Evolutionary conservation across 2,113 vertebrate species (phyloP).

Genomic region (Variabilichromis moorii): DNA sequence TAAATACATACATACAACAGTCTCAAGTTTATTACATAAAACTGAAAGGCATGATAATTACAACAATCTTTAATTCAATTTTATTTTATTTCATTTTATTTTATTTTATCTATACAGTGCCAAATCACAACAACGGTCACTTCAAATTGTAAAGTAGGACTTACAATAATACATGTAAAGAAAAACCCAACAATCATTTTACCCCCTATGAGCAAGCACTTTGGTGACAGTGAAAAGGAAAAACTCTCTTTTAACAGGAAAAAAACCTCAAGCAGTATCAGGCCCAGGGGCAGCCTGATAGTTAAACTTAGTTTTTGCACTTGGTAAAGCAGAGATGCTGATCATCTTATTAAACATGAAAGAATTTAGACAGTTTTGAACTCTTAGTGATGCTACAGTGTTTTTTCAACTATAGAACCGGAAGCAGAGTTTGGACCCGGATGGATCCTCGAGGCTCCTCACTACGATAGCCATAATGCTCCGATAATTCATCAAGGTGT

Average conservation of each 20-base stretch:
- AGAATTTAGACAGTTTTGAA: neutral
- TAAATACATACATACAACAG: neutral
- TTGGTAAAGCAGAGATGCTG: neutral
- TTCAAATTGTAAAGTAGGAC: no score
- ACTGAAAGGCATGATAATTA: neutral
- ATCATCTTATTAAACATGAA: neutral
- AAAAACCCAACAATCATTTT: neutral
- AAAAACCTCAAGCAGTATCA: neutral
- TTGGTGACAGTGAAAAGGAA: neutral
- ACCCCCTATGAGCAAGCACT: neutral
- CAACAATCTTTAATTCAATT: neutral
- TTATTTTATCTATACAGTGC: neutral
- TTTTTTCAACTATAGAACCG: accelerated
- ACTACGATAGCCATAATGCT: neutral
- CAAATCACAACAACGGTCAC: no score
- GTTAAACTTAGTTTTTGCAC: no score
- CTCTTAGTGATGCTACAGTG: neutral
- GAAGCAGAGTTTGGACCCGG: neutral
- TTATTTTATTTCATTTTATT: neutral
- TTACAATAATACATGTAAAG: neutral
- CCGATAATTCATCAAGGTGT: accelerated
- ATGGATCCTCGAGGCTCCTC: neutral
- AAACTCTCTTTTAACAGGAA: neutral
- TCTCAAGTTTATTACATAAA: neutral
- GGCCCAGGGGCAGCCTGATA: neutral